Percentiles rank a stretch among this genome's conserved stretches.
Conservation (phyloP, 2,888 invertebrate genomes). For the Limnephilus auricula region DNA sequence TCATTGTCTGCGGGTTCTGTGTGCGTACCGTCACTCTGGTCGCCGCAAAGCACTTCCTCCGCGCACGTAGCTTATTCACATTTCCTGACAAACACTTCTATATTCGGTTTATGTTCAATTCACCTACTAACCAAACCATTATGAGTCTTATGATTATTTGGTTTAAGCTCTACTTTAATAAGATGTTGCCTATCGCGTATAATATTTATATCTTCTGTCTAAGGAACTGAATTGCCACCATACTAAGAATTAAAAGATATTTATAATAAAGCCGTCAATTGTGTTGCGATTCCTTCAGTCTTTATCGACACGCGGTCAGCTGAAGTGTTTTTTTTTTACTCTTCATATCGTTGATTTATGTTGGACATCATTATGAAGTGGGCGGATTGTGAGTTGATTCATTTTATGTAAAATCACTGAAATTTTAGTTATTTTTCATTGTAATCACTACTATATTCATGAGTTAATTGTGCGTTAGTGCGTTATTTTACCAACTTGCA, state of each 20-base stretch:
- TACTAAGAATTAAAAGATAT: constrained; percentile 53
- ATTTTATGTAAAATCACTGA: not conserved
- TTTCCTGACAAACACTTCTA: constrained; percentile 56
- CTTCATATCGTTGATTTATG: not conserved
- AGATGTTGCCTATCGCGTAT: not conserved
- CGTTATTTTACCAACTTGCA: not conserved
- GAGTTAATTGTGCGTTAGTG: too few species aligned
- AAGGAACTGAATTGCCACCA: constrained; percentile 44
- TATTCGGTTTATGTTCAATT: constrained; percentile 39
- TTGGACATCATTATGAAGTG: constrained; percentile 51
- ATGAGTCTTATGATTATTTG: constrained; percentile 22
- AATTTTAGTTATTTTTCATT: not conserved
- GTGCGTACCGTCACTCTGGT: constrained; percentile 10
- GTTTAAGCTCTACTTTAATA: constrained; percentile 21
- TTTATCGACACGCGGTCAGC: constrained; percentile 30
- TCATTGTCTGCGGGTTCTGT: not conserved
- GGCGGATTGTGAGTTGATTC: constrained; percentile 43
- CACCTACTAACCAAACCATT: constrained; percentile 24
- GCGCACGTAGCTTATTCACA: constrained; percentile 52
- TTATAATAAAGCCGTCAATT: constrained; percentile 45
- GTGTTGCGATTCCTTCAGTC: constrained; percentile 19
- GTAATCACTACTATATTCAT: not conserved
- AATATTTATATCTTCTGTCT: not conserved
- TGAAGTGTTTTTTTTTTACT: not conserved
- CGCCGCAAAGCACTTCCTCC: constrained; percentile 35